Conservation (phyloP, 2,797 vertebrate genomes). For the Echeneis naucrates region DNA sequence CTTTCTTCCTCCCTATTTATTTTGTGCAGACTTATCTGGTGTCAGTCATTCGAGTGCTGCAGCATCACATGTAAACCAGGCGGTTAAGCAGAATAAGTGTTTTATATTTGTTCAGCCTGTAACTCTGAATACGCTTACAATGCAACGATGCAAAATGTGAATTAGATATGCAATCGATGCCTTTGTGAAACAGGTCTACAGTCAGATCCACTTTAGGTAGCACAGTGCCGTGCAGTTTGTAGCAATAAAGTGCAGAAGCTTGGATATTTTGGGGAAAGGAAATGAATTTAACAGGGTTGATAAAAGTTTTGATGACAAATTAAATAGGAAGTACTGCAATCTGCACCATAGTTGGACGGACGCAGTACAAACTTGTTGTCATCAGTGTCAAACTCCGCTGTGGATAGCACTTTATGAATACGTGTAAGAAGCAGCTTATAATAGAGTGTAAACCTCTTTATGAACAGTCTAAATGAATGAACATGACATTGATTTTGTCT, state of each 20-base stretch:
- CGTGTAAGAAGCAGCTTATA: not conserved
- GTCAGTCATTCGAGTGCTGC: not conserved
- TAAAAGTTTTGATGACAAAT: too few species aligned
- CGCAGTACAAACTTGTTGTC: not conserved
- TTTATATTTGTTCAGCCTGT: not conserved
- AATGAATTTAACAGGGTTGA: too few species aligned
- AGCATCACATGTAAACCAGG: not conserved
- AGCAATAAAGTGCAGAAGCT: not conserved
- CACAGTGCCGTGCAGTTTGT: too few species aligned
- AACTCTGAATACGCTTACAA: too few species aligned
- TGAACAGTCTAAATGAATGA: conserved; percentile 23
- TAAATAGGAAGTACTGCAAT: not conserved
- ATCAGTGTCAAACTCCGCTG: not conserved
- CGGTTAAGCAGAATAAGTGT: not conserved
- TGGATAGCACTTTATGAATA: not conserved
- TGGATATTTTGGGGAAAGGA: not conserved
- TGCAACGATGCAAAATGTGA: too few species aligned
- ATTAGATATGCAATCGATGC: too few species aligned
- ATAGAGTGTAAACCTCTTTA: not conserved
- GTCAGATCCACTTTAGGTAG: too few species aligned
- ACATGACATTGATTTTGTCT: conserved; percentile 55
- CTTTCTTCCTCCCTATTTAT: not conserved
- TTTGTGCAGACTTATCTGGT: not conserved
- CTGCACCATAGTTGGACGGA: not conserved
- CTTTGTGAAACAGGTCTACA: too few species aligned